These are phyloP conservation scores for Leucoma salicis DNA, from an alignment of 2,888 invertebrate genomes.

Conservation along the genomic window DNA sequence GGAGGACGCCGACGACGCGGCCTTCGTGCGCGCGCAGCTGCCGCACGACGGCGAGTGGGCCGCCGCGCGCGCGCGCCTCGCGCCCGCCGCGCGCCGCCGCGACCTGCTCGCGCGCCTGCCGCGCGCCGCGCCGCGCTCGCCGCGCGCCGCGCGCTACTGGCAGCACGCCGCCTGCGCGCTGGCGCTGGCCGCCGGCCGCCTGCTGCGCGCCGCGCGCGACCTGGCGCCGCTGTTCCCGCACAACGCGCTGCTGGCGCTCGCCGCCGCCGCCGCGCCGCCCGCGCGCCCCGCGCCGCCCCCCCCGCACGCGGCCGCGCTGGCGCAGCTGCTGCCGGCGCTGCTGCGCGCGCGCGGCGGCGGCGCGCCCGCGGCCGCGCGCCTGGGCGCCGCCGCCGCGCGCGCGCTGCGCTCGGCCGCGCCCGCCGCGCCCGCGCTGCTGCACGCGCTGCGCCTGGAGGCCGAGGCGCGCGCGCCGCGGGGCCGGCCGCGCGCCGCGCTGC, in stretches of 20 bases:
- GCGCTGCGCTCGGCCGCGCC: constrained; percentile 22
- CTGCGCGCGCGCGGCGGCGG: constrained; percentile 33
- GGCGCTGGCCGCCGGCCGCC: constrained; percentile 21
- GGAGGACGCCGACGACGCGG: constrained; percentile 8
- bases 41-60: constrained; percentile 12
- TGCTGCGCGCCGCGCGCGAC: constrained; percentile 31
- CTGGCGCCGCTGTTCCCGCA: constrained; percentile 37
- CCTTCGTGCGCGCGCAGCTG: constrained; percentile 6
- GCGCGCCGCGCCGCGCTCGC: constrained; percentile 1
- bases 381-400: constrained; percentile 17
- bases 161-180: constrained; percentile 50
- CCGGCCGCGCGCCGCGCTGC: constrained; percentile 28
- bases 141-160: constrained; percentile 39
- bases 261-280: constrained; percentile 41
- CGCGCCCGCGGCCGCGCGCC: constrained; percentile 9
- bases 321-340: constrained; percentile 20
- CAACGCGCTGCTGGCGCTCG: constrained; percentile 42
- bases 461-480: constrained; percentile 23
- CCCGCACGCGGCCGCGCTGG: constrained; percentile 27
- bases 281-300: constrained; percentile 26
- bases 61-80: constrained; percentile 15
- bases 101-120: constrained; percentile 16
- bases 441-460: constrained; percentile 13
- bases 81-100: constrained; percentile 44
- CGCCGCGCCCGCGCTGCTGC: constrained; percentile 31